Evolutionary conservation across 2,797 vertebrate species (phyloP), one percentile per base, ranked within the genome.

Genomic region (Sebastes miniatus): DNA sequence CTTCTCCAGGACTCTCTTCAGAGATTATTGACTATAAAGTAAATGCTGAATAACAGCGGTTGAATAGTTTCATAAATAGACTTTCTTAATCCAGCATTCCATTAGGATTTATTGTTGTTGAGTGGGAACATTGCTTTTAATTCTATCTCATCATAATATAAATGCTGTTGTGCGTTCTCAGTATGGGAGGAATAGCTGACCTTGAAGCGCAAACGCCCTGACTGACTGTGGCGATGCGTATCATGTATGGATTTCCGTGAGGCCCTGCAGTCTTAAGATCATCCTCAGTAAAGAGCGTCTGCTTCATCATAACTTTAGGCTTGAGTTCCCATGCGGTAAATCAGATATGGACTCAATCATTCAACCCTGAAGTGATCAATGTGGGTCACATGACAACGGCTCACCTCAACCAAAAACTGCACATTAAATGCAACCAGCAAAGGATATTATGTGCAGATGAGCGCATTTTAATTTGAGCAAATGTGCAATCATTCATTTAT

Each of bases 231-330:
- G 59, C 77, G 74, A 87, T 85, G 71, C 0, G 1, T 81, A 79
- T 90, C 83, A 58, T 59, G 1, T 78, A 84, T 87, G 43, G 87
- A 86, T 90, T 85, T 75, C 57, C 70, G 58, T 4, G 65, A 75
- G 47, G 58, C 73, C 88, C 80, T 8, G 83, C 34, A 20, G 85
- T 77, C 69, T 77, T 79, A 59, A 81, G 85, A 82, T 90, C 70
- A 72, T 77, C 78, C 69, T 54, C 50, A 27, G 76, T 73, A 43
- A 68, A 62, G 67, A 79, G 29, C 3, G 58, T 58, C 67, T 69
- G 68, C 76, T 34, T 84, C 76, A 59, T 78, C 79, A 73, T 81
- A 87, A 88, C 83, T 85, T 76, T 5, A 69, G 73, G 86, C 86
- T 77, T 80, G 69, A 82, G 76, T 84, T 87, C 52, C 64, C 80